These are phyloP conservation scores for Pantelozetes paolii DNA, from an alignment of 2,888 invertebrate genomes.

Conservation along the genomic window DNA sequence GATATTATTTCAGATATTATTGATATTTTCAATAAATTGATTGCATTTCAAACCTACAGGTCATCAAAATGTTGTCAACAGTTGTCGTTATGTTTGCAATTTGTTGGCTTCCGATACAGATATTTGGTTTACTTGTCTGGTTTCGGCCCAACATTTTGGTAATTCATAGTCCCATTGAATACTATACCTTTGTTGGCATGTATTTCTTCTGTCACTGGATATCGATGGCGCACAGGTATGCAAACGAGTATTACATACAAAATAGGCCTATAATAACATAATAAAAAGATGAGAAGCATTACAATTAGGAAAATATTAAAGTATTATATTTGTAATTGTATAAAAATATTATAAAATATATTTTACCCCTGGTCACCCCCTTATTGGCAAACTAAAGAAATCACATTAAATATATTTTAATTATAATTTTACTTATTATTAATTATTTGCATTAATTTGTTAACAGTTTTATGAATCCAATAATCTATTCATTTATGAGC, in stretches of 20 bases:
- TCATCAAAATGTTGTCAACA: slow-evolving; percentile 48
- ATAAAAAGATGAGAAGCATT: no score
- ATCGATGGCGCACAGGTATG: slow-evolving; percentile 46
- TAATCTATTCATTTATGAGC: slow-evolving; percentile 51
- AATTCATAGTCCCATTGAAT: not conserved
- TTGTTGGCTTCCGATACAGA: slow-evolving; percentile 50
- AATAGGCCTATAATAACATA: not conserved
- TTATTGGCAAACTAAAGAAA: no score
- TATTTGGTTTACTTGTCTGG: slow-evolving; percentile 51
- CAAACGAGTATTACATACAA: not conserved
- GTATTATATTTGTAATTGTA: no score
- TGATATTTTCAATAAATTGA: slow-evolving; percentile 43
- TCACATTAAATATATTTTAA: not conserved
- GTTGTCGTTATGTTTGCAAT: slow-evolving; percentile 47
- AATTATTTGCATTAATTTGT: not conserved
- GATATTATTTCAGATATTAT: no score
- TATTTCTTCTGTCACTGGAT: slow-evolving; percentile 48
- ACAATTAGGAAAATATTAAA: no score
- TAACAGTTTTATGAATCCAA: slow-evolving; percentile 48
- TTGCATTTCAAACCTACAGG: slow-evolving; percentile 53
- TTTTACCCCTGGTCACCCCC: no score
- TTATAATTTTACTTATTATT: not conserved
- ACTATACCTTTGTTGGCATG: slow-evolving; percentile 43
- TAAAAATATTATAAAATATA: no score
- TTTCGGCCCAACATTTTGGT: slow-evolving; percentile 35